These are phyloP conservation scores for Oncorhynchus gorbuscha DNA, from an alignment of 2,113 vertebrate genomes.

Conservation along the genomic window DNA sequence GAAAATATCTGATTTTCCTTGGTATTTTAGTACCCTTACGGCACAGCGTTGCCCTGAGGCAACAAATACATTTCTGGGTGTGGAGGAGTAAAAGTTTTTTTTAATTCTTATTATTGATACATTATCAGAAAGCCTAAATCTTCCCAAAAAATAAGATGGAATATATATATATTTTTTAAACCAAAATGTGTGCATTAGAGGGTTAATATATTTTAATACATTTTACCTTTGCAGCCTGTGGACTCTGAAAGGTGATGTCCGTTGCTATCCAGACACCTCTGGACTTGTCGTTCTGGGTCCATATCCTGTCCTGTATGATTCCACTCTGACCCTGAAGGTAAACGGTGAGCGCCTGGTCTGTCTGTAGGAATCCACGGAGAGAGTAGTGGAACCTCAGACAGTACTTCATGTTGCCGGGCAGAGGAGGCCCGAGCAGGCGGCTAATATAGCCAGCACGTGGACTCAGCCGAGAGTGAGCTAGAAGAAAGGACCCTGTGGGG, in stretches of 20 bases:
- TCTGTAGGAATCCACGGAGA: conserved; percentile 87
- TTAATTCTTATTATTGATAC: no score
- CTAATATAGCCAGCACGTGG: conserved; percentile 81
- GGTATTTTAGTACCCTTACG: no score
- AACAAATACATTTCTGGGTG: no score
- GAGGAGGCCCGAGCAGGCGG: conserved; percentile 77
- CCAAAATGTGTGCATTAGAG: no score
- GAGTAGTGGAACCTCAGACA: conserved; percentile 91
- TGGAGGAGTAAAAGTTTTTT: no score
- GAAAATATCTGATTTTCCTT: no score
- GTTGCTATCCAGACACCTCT: conserved; percentile 85
- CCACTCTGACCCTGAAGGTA: conserved; percentile 83
- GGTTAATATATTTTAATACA: no score
- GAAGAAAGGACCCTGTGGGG: conserved; percentile 82
- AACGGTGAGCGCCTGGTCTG: conserved; percentile 81
- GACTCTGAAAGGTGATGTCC: conserved; percentile 85
- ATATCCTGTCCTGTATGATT: conserved; percentile 83
- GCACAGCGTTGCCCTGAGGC: no score
- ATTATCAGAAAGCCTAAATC: no score
- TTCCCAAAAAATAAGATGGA: no score
- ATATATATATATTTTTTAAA: no score
- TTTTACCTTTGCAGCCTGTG: conserved; percentile 83
- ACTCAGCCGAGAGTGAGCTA: conserved; percentile 83
- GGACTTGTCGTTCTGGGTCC: conserved; percentile 84
- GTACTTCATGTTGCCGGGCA: conserved; percentile 86